These are phyloP conservation scores for Benitochromis conjunctus DNA, from an alignment of 2,113 vertebrate genomes.

Conservation along the genomic window DNA sequence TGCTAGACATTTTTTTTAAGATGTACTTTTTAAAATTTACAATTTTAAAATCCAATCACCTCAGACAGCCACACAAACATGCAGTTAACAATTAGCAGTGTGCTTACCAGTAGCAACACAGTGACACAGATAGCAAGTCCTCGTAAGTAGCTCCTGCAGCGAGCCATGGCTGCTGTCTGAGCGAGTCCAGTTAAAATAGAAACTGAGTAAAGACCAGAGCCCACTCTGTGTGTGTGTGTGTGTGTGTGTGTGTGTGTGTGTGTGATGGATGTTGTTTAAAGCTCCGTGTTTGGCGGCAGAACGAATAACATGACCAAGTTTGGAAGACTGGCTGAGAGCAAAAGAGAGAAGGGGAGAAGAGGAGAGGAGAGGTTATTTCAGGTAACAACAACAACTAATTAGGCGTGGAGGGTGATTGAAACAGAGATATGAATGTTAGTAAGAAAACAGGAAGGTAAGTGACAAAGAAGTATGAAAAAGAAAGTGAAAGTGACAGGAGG, in stretches of 20 bases:
- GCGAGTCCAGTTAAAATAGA: constrained; percentile 33
- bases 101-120: constrained; percentile 66
- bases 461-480: background rate
- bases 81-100: background rate
- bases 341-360: background rate
- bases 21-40: background rate
- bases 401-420: background rate
- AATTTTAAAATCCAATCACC: background rate
- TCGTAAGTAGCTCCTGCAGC: constrained; percentile 61
- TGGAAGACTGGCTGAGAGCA: constrained; percentile 50
- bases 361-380: background rate
- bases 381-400: background rate
- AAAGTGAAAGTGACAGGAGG: background rate
- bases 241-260: background rate
- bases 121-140: constrained; percentile 67
- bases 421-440: background rate
- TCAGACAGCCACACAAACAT: background rate
- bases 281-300: constrained; percentile 52
- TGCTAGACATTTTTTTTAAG: background rate
- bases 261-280: constrained; percentile 58
- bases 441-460: background rate
- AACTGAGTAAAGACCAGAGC: constrained; percentile 28
- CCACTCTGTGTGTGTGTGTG: background rate
- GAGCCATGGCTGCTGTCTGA: constrained; percentile 57
- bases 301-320: constrained; percentile 74